phyloP scores from a whole-genome alignment of 1,140 invertebrate species.

The Tribolium madens region DNA sequence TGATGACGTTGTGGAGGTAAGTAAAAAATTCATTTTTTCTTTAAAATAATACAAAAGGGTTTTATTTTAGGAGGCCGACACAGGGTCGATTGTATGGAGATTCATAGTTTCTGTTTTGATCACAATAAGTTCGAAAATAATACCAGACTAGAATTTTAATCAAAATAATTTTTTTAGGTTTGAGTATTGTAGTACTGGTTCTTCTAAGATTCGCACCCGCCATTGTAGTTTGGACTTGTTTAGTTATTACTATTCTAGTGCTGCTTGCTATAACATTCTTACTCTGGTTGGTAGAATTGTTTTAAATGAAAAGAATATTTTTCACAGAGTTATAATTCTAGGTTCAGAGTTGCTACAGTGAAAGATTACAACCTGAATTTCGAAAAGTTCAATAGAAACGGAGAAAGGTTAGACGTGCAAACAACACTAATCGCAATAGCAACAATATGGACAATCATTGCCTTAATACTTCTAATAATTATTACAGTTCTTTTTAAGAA shows the following conservation, averaged over 20 bases:
- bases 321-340: no score
- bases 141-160: not conserved
- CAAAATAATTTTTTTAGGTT: not conserved
- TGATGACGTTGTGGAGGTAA: no score
- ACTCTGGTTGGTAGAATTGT: constrained; percentile 1
- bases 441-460: constrained; percentile 13
- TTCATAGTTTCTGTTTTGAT: constrained; percentile 4
- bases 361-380: no score
- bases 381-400: no score
- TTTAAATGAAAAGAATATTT: not conserved
- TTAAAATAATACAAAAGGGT: not conserved
- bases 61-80: not conserved
- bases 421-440: not conserved
- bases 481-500: constrained; percentile 31
- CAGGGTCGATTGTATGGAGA: not conserved
- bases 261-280: not conserved
- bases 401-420: not conserved
- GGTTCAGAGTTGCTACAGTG: not conserved
- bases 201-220: not conserved
- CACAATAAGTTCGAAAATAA: not conserved
- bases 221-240: not conserved
- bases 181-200: not conserved
- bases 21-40: no score
- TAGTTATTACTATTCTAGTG: not conserved
- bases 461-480: constrained; percentile 16